Base-by-base conservation (phyloP, 2,797 vertebrate species). In the Pantherophis alleghaniensis region DNA sequence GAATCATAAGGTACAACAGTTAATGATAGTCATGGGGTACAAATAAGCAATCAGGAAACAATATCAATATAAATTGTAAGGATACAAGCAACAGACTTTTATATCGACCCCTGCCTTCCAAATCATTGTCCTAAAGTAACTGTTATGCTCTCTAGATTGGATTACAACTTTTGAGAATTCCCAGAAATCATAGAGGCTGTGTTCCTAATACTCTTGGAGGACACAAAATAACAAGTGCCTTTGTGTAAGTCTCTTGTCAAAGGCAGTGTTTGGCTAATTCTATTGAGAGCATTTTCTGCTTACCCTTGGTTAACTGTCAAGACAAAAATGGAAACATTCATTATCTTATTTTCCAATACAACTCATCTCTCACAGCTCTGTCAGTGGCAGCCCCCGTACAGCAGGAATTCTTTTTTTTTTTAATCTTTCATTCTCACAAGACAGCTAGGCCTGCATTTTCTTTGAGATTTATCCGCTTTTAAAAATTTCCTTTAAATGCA, bases 401-500 rank as follows among this genome's bases (percentile, higher is more conserved):
- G 11, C 86, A 91, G 91, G 10, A 95, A 93, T 66, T 3, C 1
- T 32, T n/a, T 0, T 53, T 53, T 88, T 7, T 69, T 26, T 14
- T 4, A 79, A 61, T 92, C 42, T 90, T 0, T 0, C 0, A 3
- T 61, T 28, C 91, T 92, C 89, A 51, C 26, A 87, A 93, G 90
- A n/a, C 55, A 42, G 12, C 6, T 86, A 18, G 1, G 86, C 53
- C 20, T 1, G 55, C 88, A 91, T 94, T 89, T 79, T 95, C 94
- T 93, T 96, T 92, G 0, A 0, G 10, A 90, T 87, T 10, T 57
- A 60, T 57, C 92, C 91, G 92, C 92, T 28, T 93, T 28, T 91
- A 90, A 60, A 56, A 57, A 47, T 94, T 61, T 86, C 1, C 79
- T 92, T 94, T 92, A 66, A 60, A 91, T 89, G 42, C 88, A 91